A percentile compares a stretch with the other conserved stretches of the same genome.
phyloP scores from a whole-genome alignment of 1,140 invertebrate genomes.

The Drosophila orosa region DNA sequence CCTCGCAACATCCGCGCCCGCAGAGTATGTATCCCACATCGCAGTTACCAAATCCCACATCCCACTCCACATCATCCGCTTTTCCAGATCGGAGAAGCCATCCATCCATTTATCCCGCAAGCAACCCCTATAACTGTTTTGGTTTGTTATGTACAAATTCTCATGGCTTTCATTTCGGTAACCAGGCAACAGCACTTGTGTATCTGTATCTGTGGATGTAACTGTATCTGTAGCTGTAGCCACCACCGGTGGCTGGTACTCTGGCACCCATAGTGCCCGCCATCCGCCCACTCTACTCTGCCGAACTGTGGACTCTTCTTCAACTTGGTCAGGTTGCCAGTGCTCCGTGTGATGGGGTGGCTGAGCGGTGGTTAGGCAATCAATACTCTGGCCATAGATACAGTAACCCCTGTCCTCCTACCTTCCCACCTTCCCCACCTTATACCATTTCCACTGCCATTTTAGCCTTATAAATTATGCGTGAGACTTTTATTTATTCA shows the following conservation, averaged over 20 bases:
- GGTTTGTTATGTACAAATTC: constrained; percentile 81
- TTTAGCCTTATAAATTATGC: constrained; percentile 71
- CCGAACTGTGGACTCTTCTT: constrained; percentile 28
- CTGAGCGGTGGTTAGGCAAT: constrained; percentile 43
- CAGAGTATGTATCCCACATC: constrained; percentile 7
- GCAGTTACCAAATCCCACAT: constrained; percentile 9
- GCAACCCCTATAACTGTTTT: constrained; percentile 71
- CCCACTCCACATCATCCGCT: constrained; percentile 11
- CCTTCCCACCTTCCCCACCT: no score
- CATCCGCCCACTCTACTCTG: constrained; percentile 22
- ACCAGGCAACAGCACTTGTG: constrained; percentile 69
- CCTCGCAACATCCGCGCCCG: constrained; percentile 41
- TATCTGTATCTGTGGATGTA: constrained; percentile 45
- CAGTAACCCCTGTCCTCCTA: constrained; percentile 7
- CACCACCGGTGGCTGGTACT: constrained; percentile 14
- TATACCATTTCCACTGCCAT: constrained; percentile 36
- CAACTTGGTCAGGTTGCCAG: constrained; percentile 25
- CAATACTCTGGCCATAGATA: constrained; percentile 64
- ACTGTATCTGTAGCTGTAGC: constrained; percentile 19
- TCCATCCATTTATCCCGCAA: constrained; percentile 14
- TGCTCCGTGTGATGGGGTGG: constrained; percentile 27
- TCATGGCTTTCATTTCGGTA: constrained; percentile 63
- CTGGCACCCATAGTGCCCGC: constrained; percentile 3
- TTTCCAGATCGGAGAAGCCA: constrained; percentile 16
- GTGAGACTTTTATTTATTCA: constrained; percentile 69